Evolutionary conservation across 2,797 vertebrate species (phyloP).

Genomic region (Podarcis lilfordi): DNA sequence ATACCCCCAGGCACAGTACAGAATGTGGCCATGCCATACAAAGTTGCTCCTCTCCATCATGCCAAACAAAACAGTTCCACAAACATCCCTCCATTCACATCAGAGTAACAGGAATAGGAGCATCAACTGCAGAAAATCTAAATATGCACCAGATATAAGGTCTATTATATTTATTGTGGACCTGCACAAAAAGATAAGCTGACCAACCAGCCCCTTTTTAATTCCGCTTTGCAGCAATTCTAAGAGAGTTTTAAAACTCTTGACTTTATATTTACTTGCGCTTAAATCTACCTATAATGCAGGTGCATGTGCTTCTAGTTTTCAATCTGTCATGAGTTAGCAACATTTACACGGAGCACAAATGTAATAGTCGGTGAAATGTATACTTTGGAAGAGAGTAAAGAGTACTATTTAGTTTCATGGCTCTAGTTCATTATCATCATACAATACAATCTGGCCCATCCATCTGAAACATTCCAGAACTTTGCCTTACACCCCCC

Average conservation of each 20-base stretch:
- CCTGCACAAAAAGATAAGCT: background rate
- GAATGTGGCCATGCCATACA: too few relatives aligned
- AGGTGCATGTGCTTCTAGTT: background rate
- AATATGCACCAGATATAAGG: background rate
- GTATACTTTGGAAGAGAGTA: background rate
- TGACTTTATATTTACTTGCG: background rate
- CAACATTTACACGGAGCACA: background rate
- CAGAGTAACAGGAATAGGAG: background rate
- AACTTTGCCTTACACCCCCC: background rate
- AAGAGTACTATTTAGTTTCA: background rate
- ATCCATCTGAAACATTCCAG: background rate
- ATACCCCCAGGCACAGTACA: background rate
- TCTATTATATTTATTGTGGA: too few relatives aligned
- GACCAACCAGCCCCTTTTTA: background rate
- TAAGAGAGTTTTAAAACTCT: background rate
- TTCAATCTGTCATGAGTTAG: background rate
- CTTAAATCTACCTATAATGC: background rate
- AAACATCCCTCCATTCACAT: too few relatives aligned
- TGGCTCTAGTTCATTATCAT: background rate
- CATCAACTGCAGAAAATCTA: background rate
- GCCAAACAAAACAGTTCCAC: background rate
- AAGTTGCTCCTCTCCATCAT: background rate
- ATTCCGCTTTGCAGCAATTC: background rate
- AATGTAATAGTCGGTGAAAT: background rate
- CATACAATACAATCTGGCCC: background rate